Evolutionary conservation across 2,888 invertebrate species (phyloP).

Genomic region (Cosmorhoe ocellata): DNA sequence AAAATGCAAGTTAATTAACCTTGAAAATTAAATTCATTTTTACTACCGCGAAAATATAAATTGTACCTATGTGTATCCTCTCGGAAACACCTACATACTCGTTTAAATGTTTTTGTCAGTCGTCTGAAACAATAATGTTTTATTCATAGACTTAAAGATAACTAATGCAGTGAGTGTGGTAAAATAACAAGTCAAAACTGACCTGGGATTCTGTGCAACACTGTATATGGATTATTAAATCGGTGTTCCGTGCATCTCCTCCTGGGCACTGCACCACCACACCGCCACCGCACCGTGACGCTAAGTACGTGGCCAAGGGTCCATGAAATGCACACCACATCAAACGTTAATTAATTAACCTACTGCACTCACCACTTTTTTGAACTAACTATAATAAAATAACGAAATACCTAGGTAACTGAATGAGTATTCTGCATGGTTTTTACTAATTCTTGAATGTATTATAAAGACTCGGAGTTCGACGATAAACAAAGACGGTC

Average conservation of each 20-base stretch:
- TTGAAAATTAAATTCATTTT: conserved; percentile 22
- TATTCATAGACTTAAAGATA: conserved; percentile 34
- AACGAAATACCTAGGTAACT: no score
- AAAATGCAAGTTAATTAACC: conserved; percentile 16
- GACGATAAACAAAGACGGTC: conserved; percentile 25
- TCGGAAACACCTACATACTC: conserved; percentile 22
- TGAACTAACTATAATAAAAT: no score
- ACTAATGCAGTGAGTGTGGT: conserved; percentile 36
- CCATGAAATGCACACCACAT: conserved; percentile 64
- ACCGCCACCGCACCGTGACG: conserved; percentile 43
- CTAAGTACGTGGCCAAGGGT: conserved; percentile 64
- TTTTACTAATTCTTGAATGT: no score
- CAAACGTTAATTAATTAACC: conserved; percentile 20
- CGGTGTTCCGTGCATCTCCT: conserved; percentile 59
- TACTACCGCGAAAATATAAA: conserved; percentile 14
- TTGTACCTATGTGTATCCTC: conserved; percentile 21
- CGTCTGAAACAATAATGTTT: conserved; percentile 26
- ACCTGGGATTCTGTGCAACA: conserved; percentile 43
- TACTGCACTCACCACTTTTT: conserved; percentile 26
- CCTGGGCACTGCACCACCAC: conserved; percentile 36
- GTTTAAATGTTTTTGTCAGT: conserved; percentile 24
- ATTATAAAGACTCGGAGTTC: conserved; percentile 24
- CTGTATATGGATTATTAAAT: conserved; percentile 66
- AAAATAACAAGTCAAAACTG: conserved; percentile 52
- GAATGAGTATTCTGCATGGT: no score